Percentiles rank a stretch among this genome's conserved stretches.
These are phyloP conservation scores for Aphodius granarius DNA, from an alignment of 2,888 invertebrate genomes.

Conservation along the genomic window DNA sequence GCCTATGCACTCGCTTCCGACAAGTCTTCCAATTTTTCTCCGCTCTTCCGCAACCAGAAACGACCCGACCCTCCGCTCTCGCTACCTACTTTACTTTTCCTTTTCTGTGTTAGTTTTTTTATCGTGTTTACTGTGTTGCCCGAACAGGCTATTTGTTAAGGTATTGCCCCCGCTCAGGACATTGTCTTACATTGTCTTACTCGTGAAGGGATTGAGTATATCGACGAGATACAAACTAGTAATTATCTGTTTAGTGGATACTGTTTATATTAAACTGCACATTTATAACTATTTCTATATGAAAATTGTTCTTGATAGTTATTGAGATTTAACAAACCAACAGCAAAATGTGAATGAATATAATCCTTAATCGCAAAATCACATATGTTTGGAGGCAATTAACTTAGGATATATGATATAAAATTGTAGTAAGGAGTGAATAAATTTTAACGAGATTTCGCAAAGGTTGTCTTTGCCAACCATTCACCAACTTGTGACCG, in stretches of 20 bases:
- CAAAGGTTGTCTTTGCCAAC: too few species aligned
- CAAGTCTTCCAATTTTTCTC: conserved; percentile 52
- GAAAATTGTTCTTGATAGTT: too few species aligned
- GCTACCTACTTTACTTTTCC: background rate
- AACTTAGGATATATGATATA: too few species aligned
- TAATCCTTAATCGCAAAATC: too few species aligned
- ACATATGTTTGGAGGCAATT: too few species aligned
- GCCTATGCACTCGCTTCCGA: conserved; percentile 49
- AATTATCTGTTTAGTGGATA: background rate
- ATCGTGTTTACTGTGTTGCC: background rate
- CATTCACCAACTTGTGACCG: too few species aligned
- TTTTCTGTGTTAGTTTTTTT: background rate
- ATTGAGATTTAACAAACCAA: too few species aligned
- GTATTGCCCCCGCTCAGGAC: background rate
- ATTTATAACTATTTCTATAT: too few species aligned
- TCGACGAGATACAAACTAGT: background rate
- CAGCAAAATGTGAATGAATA: too few species aligned
- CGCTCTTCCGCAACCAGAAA: conserved; percentile 12
- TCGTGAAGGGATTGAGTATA: background rate
- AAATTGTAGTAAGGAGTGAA: too few species aligned
- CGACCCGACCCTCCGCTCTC: background rate
- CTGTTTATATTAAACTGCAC: too few species aligned
- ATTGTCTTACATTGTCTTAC: background rate
- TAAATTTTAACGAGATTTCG: too few species aligned
- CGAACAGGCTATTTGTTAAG: background rate